Base-by-base conservation (phyloP, 1,140 invertebrate species). In the Dufourea novaeangliae region DNA sequence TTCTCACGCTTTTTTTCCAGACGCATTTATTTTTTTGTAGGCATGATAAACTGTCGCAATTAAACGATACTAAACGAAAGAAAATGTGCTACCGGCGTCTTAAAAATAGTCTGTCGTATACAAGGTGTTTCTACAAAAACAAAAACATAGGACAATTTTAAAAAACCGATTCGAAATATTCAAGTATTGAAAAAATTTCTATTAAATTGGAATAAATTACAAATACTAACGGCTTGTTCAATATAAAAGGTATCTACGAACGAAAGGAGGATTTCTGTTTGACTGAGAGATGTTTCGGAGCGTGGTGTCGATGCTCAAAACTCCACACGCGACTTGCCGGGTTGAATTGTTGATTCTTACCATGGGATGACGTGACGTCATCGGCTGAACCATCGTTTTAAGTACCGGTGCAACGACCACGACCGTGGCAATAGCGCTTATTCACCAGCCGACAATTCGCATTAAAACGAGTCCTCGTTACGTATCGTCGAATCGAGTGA, bases 341-440 rank as follows among this genome's bases (percentile, higher is more conserved):
- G 84, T 79, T n/a, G 80, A 81, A 82, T 86, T 82, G 85, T 88
- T 82, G 75, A 79, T 76, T 75, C 69, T 69, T 83, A 71, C 68
- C 61, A 56, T 37, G 82, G 79, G 76, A 75, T 56, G 61, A 76
- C 79, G 84, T 83, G 85, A 87, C 87, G 87, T 82, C 85, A 86
- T 80, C 81, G 80, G 82, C 83, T 82, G 83, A 87, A 87, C 80
- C 87, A 84, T 83, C 80, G 25, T 71, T 78, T 74, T 80, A 82
- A 71, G 41, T 37, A 62, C 41, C 37, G 46, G 68, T 63, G 67
- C 44, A 71, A 69, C 46, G 75, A 71, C 68, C 68, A 69, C 57
- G 44, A n/a, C 46, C 68, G 57, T 27, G 44, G 22, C 25, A 52
- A 50, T 44, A 62, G n/a, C 34, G 46, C 34, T 41, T 52, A 63